Evolutionary conservation across 2,113 vertebrate species (phyloP).

Genomic region (Oryzias woworae): DNA sequence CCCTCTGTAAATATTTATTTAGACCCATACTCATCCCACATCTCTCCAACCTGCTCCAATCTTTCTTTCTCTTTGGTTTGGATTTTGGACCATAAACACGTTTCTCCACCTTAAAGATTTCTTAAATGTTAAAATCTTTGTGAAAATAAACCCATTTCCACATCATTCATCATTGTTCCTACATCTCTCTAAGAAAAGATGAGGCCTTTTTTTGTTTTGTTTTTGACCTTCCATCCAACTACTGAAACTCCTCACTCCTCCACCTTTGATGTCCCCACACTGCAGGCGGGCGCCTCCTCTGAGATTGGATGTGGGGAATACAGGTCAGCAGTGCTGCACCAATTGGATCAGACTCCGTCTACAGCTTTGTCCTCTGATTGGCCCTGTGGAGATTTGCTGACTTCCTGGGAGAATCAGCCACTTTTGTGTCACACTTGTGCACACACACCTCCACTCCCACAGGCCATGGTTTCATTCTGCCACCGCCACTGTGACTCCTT

Average conservation of each 20-base stretch:
- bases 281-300: constrained; percentile 2
- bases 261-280: constrained; percentile 12
- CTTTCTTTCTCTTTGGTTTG: background rate
- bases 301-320: constrained; percentile 11
- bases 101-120: too few relatives aligned
- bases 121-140: too few relatives aligned
- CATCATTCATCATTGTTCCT: too few relatives aligned
- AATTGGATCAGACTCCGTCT: constrained; percentile 39
- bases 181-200: too few relatives aligned
- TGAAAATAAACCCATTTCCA: too few relatives aligned
- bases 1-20: constrained; percentile 65
- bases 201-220: background rate
- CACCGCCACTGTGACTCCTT: constrained; percentile 63
- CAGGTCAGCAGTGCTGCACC: constrained; percentile 42
- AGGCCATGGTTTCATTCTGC: constrained; percentile 71
- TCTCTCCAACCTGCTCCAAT: constrained; percentile 1
- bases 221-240: background rate
- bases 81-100: background rate
- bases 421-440: constrained; percentile 51
- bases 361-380: constrained; percentile 56
- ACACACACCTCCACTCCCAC: constrained; percentile 53
- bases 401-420: constrained; percentile 53
- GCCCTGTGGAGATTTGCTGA: constrained; percentile 54
- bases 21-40: constrained; percentile 18
- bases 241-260: constrained; percentile 6